Evolutionary conservation across 2,797 vertebrate species (phyloP), one percentile per base, ranked within the genome.

Genomic region (Echeneis naucrates): DNA sequence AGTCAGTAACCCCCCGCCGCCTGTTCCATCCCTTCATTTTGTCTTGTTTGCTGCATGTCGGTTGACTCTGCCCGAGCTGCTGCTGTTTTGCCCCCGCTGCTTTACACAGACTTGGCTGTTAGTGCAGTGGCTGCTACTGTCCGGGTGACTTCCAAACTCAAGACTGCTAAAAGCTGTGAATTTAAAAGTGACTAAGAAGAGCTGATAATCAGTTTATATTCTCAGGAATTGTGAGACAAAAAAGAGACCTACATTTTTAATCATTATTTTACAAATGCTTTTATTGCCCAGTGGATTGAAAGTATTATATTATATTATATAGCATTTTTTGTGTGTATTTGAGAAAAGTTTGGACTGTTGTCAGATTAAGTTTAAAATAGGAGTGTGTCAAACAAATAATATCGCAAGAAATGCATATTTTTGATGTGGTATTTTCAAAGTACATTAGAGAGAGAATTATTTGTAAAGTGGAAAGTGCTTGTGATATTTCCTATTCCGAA

Each of bases 371-470:
- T 80, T 68, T 56, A 80, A 80, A 60, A 11, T 21, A 58, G 13
- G 33, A 65, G 4, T 57, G 47, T 72, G 62, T 81, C 58, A 81
- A 86, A 81, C 58, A 81, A 86, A 81, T 51, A 63, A 74, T 76
- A 87, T 65, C 60, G 57, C 33, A 72, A 75, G 26, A 21, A 63
- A 77, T 74, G 55, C 63, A 80, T 76, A 72, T 78, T 85, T 71
- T 45, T 65, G 9, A 73, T 85, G 75, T 88, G 81, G 74, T 92
- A 88, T 92, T 94, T 92, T 92, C 75, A 89, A 88, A 89, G 87
- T 74, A 76, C 77, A 91, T 92, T 88, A 74, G 64, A 72, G 10
- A 61, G 67, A 77, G 61, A 85, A 89, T 87, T 79, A 82, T 89
- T 85, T 89, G 80, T 83, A 63, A 89, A 88, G 78, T 69, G 68